Evolutionary conservation across 2,113 vertebrate species (phyloP), one percentile per base, ranked within the genome.

Genomic region (Tetrao urogallus): DNA sequence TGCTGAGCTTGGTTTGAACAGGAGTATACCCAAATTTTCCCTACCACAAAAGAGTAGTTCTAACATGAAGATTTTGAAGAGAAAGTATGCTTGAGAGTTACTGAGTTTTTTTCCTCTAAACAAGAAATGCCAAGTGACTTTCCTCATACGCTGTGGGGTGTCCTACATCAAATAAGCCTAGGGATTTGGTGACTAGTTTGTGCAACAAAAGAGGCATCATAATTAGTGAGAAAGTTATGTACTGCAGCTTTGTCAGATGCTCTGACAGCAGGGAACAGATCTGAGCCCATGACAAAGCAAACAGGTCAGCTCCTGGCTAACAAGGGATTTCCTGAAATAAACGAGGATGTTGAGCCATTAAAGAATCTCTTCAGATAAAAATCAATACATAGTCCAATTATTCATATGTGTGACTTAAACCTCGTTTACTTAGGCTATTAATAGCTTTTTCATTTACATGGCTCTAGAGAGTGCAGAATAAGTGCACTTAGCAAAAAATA

Each of bases 341-440:
- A n/a, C 2, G 4, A 22, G 28, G n/a, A 48, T 56, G 38, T 27
- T 83, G 10, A 64, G 4, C 19, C 14, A 10, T 16, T 75, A 61
- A 77, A 38, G 32, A 75, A 14, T 57, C 34, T 75, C 20, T 21
- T 47, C 36, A 47, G 43, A 83, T 43, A 30, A 91, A 12, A 88
- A 77, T 77, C 72, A 77, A 10, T 76, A 10, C 0, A 0, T 61
- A 48, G 16, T 77, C 6, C 57, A 56, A 0, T 19, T 67, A 28
- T 15, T 11, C 6, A 13, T 32, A 4, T 36, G 4, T 65, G 4
- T 66, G 54, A 27, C 43, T 72, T 54, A 6, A 2, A 7, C 6
- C 43, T 57, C 7, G 6, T 45, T 84, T 69, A 6, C 54, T 95
- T 18, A 56, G 79, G 30, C 50, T 66, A 8, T 32, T 40, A 25